These are phyloP conservation scores for Andrena praecox DNA, from an alignment of 2,888 invertebrate species.

Conservation along the genomic window DNA sequence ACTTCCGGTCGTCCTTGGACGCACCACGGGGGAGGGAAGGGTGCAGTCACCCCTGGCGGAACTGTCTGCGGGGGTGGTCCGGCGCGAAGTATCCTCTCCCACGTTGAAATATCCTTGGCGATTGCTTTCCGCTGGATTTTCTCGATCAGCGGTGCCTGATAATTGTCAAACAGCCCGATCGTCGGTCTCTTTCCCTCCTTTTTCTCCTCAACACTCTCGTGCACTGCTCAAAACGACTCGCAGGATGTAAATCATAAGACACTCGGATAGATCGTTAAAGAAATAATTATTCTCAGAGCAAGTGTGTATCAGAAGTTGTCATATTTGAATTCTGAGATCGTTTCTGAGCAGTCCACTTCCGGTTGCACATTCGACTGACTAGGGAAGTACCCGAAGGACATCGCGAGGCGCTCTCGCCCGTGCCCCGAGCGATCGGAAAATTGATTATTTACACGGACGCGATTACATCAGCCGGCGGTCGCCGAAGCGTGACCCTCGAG, in stretches of 20 bases:
- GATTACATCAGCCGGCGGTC: slow-evolving; percentile 1
- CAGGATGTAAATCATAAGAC: background rate
- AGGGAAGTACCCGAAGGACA: slow-evolving; percentile 10
- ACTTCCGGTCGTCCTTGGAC: slow-evolving; percentile 36
- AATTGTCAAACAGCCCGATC: background rate
- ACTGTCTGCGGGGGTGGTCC: slow-evolving; percentile 15
- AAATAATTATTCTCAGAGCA: background rate
- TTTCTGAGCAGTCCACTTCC: slow-evolving; percentile 33
- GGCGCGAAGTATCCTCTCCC: background rate
- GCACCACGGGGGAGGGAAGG: slow-evolving; percentile 6
- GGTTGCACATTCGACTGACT: slow-evolving; percentile 36
- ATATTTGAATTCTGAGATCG: slow-evolving; percentile 12
- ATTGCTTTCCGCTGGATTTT: too few species aligned
- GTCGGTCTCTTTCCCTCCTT: slow-evolving; percentile 5
- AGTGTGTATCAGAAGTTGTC: background rate
- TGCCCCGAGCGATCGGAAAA: slow-evolving; percentile 4
- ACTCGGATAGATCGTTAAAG: too few species aligned
- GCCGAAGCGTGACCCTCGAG: background rate
- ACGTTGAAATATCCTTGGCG: background rate
- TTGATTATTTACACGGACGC: slow-evolving; percentile 22
- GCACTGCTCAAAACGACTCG: background rate
- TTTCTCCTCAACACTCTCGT: background rate
- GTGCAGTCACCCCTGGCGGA: slow-evolving; percentile 28
- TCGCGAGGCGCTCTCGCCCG: background rate
- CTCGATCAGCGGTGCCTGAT: background rate